Percentiles rank a stretch among this genome's conserved stretches.
These are phyloP conservation scores for Willisornis vidua DNA, from an alignment of 2,113 vertebrate genomes.

Conservation along the genomic window DNA sequence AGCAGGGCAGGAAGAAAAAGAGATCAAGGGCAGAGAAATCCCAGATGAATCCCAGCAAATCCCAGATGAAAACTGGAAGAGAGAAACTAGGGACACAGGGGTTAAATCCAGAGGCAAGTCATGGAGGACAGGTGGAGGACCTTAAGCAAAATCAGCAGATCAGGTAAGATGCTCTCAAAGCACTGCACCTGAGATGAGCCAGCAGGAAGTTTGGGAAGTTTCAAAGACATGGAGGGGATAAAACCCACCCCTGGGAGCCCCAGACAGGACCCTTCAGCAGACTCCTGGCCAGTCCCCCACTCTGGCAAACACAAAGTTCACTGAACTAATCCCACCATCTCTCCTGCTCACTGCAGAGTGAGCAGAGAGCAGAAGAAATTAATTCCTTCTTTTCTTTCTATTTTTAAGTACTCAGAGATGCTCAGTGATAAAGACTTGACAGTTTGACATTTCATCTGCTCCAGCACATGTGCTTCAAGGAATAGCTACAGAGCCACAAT, in stretches of 20 bases:
- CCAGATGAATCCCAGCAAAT: not conserved
- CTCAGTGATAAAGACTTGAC: constrained; percentile 34
- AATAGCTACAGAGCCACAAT: not conserved
- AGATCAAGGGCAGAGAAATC: not conserved
- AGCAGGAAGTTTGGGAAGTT: not conserved
- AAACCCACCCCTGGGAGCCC: not conserved
- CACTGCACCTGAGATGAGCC: not conserved
- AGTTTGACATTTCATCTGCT: constrained; percentile 64
- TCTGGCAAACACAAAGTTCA: not conserved
- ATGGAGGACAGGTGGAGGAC: not conserved
- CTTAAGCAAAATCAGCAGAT: not conserved
- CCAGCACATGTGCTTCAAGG: constrained; percentile 39
- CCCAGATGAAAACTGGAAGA: not conserved
- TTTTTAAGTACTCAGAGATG: constrained; percentile 12
- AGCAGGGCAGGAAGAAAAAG: not conserved
- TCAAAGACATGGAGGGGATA: not conserved
- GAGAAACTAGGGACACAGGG: not conserved
- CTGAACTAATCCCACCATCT: not conserved
- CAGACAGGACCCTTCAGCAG: not conserved
- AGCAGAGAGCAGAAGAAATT: not conserved
- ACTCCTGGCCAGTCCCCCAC: not conserved
- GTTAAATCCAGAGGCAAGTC: not conserved
- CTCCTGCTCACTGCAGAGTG: not conserved
- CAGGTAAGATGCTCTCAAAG: not conserved
- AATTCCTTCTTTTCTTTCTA: constrained; percentile 23